Base-by-base conservation (phyloP, 2,113 vertebrate species). In the Patagioenas fasciata region DNA sequence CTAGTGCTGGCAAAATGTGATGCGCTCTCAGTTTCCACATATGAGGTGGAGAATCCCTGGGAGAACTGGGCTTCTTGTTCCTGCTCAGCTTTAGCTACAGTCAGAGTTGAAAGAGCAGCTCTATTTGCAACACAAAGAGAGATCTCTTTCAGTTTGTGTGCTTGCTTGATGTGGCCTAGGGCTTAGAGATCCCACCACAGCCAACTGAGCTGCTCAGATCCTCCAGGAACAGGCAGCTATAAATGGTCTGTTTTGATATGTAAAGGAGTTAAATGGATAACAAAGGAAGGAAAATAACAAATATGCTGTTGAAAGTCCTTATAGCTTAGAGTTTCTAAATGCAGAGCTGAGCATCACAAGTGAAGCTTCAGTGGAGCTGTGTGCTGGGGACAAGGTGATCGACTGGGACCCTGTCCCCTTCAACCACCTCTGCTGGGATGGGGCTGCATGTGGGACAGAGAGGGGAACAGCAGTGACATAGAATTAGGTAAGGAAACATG, bases 1-100 rank as follows among this genome's bases (percentile, higher is more conserved):
- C 14, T 5, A 6, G 50, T 0, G 1, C 36, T 7, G 8, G 72
- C 1, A 3, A 62, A 82, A 56, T 0, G 47, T 0, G 1, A 69
- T 25, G 28, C 26, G 1, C 6, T 32, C 44, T 66, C 31, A 6
- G 44, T 29, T 87, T 64, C 26, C 42, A 13, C 4, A 0, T 2
- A 2, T 0, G 2, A n/a, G 31, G n/a, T 9, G 61, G 48, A 71
- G 60, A 81, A 74, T 23, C 66, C 89, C 80, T 36, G 48, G 53
- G 92, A 60, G 88, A 51, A 34, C 21, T 16, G 25, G 44, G 70
- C 23, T 87, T 28, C 62, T 48, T 25, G 26, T 3, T 83, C 58
- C 58, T n/a, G 53, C 71, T 72, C 17, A 5, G 80, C 58, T 91
- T 32, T 54, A 40, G n/a, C 62, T 61, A 3, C 13, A 32, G 42